Evolutionary conservation across 2,797 vertebrate genomes (phyloP).

Genomic region (Botia almorhae): DNA sequence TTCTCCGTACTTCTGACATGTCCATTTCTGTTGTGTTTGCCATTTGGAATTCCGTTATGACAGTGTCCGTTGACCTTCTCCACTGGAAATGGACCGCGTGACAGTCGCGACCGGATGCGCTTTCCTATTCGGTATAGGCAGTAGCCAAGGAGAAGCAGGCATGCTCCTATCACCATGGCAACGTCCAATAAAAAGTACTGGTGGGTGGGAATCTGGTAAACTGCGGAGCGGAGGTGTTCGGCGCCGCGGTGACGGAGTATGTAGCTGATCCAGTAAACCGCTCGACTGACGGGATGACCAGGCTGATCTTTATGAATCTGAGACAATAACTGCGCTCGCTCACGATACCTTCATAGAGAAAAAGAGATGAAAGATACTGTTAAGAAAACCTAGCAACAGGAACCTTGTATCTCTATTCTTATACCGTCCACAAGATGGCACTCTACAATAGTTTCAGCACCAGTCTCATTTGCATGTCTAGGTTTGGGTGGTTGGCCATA

Average conservation of each 20-base stretch:
- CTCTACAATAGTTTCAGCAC: background rate
- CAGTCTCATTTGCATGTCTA: background rate
- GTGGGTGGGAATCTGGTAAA: constrained; percentile 87
- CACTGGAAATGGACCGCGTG: constrained; percentile 67
- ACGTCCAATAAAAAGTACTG: constrained; percentile 97
- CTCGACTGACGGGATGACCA: constrained; percentile 90
- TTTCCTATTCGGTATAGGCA: constrained; percentile 76
- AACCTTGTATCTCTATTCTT: background rate
- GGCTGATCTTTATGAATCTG: constrained; percentile 98
- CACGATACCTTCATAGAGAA: constrained; percentile 81
- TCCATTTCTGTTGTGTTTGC: constrained; percentile 92
- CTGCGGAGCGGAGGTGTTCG: constrained; percentile 89
- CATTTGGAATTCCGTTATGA: constrained; percentile 90
- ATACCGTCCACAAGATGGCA: constrained; percentile 35
- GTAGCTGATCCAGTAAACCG: constrained; percentile 96
- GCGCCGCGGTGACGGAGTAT: constrained; percentile 92
- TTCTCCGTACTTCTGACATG: constrained; percentile 91
- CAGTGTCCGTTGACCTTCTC: constrained; percentile 89
- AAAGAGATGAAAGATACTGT: constrained; percentile 22
- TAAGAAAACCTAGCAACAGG: background rate
- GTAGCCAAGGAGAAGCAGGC: constrained; percentile 75
- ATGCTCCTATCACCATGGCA: constrained; percentile 75
- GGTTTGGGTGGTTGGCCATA: background rate
- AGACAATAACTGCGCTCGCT: constrained; percentile 85
- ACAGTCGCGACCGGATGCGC: constrained; percentile 75